Conservation (phyloP, 2,797 vertebrate genomes). For the Sebastes kiyomatsui region DNA sequence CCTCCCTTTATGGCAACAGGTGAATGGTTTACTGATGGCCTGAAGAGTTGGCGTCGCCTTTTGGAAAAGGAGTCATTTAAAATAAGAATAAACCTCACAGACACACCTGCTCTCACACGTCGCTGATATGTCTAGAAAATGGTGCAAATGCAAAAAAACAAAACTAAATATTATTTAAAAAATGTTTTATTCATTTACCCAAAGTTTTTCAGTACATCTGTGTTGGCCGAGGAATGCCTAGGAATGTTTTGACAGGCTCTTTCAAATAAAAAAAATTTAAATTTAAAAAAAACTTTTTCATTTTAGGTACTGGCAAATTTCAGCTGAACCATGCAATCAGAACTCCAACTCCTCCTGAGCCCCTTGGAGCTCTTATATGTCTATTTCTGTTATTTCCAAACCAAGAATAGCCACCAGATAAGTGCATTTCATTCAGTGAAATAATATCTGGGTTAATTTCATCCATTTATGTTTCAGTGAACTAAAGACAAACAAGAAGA, state of each 20-base stretch:
- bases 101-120: conserved; percentile 23
- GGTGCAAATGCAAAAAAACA: conserved; percentile 55
- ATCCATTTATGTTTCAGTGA: no score
- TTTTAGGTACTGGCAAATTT: no score
- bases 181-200: conserved; percentile 10
- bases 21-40: conserved; percentile 33
- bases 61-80: conserved; percentile 10
- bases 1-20: conserved; percentile 22
- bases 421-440: no score
- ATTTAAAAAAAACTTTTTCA: no score
- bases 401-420: no score
- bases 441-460: no score
- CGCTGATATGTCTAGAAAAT: conserved; percentile 69
- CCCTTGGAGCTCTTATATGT: background rate
- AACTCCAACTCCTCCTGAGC: background rate
- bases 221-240: background rate
- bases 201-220: conserved; percentile 47
- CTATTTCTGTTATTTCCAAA: background rate
- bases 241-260: no score
- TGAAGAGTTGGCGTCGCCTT: conserved; percentile 7
- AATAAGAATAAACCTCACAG: conserved; percentile 2
- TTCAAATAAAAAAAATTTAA: no score
- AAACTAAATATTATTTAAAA: conserved; percentile 20
- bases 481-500: no score
- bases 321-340: no score